These are phyloP conservation scores for Gandaritis pyraliata DNA, from an alignment of 2,888 invertebrate genomes.

Conservation along the genomic window DNA sequence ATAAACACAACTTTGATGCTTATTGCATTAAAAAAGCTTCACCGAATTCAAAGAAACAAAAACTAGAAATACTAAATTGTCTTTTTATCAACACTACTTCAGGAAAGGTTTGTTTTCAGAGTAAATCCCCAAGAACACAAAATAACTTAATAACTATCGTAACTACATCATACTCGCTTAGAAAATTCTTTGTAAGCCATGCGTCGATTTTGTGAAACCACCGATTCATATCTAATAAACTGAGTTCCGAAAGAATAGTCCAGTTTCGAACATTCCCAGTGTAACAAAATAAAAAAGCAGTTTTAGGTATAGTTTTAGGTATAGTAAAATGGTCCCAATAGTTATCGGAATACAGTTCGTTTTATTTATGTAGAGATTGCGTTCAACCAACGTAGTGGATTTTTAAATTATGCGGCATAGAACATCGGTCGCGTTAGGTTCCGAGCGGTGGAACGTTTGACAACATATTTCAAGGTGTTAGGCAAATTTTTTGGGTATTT, in stretches of 20 bases:
- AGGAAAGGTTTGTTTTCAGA: no score
- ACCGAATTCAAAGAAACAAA: no score
- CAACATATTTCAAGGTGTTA: conserved; percentile 36
- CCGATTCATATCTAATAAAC: conserved; percentile 35
- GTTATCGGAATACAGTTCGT: conserved; percentile 15
- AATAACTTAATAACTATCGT: not conserved
- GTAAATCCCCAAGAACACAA: no score
- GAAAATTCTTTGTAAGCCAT: not conserved
- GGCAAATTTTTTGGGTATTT: conserved; percentile 9
- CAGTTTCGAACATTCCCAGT: conserved; percentile 30
- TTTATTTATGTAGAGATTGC: conserved; percentile 29
- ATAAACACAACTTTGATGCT: not conserved
- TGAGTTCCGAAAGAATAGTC: conserved; percentile 31
- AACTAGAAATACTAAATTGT: not conserved
- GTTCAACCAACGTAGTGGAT: conserved; percentile 35
- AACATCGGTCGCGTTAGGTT: conserved; percentile 35
- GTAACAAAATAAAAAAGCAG: conserved; percentile 33
- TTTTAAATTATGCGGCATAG: conserved; percentile 47
- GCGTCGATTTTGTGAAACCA: conserved; percentile 19
- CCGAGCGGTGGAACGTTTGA: conserved; percentile 39
- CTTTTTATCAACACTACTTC: not conserved
- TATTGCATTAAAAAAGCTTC: no score
- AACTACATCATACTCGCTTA: not conserved
- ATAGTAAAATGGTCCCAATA: conserved; percentile 25
- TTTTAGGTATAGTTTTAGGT: conserved; percentile 5